A percentile compares a stretch with the other conserved stretches of the same genome.
These are phyloP conservation scores for Semotilus atromaculatus DNA, from an alignment of 2,797 vertebrate species.

Conservation along the genomic window DNA sequence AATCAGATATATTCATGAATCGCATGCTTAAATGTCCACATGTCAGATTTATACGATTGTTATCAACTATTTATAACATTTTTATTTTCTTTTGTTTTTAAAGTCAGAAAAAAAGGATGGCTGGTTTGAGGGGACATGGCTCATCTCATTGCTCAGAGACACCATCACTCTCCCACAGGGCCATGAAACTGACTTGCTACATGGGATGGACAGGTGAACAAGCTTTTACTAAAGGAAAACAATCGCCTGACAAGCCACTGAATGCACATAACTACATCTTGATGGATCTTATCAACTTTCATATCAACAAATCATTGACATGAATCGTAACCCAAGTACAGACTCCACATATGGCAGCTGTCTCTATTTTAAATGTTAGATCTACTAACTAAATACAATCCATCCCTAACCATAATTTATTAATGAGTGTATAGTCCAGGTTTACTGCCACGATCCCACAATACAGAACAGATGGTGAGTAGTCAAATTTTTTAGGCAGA, in stretches of 20 bases:
- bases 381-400: conserved; percentile 58
- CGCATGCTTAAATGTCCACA: not conserved
- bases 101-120: conserved; percentile 73
- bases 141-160: conserved; percentile 81
- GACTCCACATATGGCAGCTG: conserved; percentile 54
- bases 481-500: conserved; percentile 47
- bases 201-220: conserved; percentile 88
- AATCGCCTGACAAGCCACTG: not conserved
- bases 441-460: conserved; percentile 54
- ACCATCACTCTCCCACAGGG: conserved; percentile 85
- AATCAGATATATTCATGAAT: not conserved
- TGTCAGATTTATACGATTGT: not conserved
- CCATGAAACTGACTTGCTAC: conserved; percentile 84
- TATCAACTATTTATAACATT: not conserved
- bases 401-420: conserved; percentile 58
- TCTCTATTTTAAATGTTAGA: conserved; percentile 52
- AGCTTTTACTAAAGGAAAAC: not conserved
- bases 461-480: conserved; percentile 57
- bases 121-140: conserved; percentile 84
- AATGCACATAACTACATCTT: conserved; percentile 17
- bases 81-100: conserved; percentile 50
- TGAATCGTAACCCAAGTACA: conserved; percentile 51
- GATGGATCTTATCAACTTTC: conserved; percentile 40
- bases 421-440: conserved; percentile 53
- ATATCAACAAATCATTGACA: conserved; percentile 50